phyloP scores from a whole-genome alignment of 2,888 invertebrate species.

The Dasypogon diadema region DNA sequence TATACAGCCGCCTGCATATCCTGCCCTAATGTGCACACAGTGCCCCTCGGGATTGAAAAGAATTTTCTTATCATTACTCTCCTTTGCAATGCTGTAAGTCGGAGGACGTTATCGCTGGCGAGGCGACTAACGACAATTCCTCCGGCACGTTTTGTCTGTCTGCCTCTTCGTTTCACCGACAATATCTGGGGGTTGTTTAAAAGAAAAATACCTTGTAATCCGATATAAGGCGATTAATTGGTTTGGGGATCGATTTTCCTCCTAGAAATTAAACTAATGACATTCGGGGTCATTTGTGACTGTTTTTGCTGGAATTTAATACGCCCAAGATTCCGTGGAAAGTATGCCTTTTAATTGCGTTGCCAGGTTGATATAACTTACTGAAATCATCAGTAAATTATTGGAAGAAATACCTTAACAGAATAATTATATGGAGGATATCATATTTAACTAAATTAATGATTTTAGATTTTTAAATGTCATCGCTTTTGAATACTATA shows the following conservation, averaged over 20 bases:
- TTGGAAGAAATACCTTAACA: too few relatives aligned
- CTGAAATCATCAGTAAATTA: too few relatives aligned
- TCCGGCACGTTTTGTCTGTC: neutral
- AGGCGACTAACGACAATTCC: neutral
- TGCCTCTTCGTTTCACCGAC: neutral
- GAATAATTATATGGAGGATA: too few relatives aligned
- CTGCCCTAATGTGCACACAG: conserved; percentile 23
- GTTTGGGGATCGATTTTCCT: conserved; percentile 15
- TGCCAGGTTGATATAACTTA: neutral
- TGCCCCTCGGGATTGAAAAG: conserved; percentile 32
- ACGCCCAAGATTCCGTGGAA: neutral
- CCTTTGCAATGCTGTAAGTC: neutral
- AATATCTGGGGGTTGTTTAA: conserved; percentile 1
- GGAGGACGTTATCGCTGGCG: neutral
- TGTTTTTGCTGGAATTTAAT: neutral
- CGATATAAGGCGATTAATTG: conserved; percentile 47
- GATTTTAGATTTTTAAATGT: too few relatives aligned
- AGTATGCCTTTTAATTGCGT: neutral
- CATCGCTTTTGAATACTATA: too few relatives aligned
- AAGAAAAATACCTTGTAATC: conserved; percentile 29
- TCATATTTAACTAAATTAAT: too few relatives aligned
- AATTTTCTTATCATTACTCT: conserved; percentile 16
- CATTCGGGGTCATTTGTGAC: neutral
- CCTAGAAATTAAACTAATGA: neutral
- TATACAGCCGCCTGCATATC: conserved; percentile 29